These are phyloP conservation scores for Leptinotarsa defecta DNA, from an alignment of 1,140 invertebrate species.

Conservation along the genomic window DNA sequence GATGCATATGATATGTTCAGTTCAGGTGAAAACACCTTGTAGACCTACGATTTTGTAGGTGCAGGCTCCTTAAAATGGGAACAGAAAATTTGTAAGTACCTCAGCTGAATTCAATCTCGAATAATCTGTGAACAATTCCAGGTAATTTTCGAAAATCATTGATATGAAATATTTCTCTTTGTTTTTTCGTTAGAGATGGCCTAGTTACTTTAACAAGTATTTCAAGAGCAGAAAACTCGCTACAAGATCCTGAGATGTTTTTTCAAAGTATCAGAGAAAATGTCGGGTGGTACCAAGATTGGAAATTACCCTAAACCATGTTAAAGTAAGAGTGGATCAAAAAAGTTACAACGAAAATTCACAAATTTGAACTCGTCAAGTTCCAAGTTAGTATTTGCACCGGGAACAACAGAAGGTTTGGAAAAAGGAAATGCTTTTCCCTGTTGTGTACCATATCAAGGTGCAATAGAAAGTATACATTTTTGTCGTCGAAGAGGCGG, in stretches of 20 bases:
- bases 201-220: background rate
- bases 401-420: background rate
- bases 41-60: too few species aligned
- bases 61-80: too few species aligned
- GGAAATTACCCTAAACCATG: background rate
- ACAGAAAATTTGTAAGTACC: background rate
- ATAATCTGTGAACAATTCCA: background rate
- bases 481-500: background rate
- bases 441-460: background rate
- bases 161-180: too few species aligned
- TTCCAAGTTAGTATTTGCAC: background rate
- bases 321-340: background rate
- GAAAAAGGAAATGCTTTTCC: background rate
- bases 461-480: background rate
- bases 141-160: background rate
- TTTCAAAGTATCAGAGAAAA: background rate
- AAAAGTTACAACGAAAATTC: background rate
- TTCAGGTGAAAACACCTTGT: too few species aligned
- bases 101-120: background rate
- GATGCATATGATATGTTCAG: too few species aligned
- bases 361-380: background rate
- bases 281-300: background rate
- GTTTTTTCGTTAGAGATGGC: too few species aligned
- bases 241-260: background rate
- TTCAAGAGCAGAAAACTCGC: background rate